Conservation (phyloP, 2,888 invertebrate genomes). For the Alloplasta piceator region DNA sequence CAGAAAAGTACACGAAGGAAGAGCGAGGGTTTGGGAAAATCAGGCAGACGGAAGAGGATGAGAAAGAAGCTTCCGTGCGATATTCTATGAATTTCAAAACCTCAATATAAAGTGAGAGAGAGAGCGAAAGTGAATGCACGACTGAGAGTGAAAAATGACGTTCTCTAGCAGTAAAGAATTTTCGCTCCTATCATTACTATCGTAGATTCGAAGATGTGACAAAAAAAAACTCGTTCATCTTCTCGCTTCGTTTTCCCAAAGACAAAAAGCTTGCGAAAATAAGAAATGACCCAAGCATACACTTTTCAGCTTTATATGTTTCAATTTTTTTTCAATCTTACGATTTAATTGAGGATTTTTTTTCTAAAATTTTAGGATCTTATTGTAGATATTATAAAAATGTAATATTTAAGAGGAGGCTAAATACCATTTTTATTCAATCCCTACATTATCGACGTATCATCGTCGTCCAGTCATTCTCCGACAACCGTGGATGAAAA, state of each 20-base stretch:
- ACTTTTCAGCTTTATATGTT: conserved; percentile 3
- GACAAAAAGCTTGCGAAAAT: not conserved
- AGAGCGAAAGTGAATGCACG: conserved; percentile 5
- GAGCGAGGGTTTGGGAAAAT: not conserved
- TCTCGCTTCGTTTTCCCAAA: not conserved
- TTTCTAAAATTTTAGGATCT: too few relatives aligned
- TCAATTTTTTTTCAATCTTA: too few relatives aligned
- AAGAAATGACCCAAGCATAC: not conserved
- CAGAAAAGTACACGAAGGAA: conserved; percentile 7
- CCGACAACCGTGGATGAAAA: too few relatives aligned
- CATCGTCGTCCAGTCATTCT: too few relatives aligned
- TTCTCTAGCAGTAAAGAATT: not conserved
- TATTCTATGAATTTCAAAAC: conserved; percentile 61
- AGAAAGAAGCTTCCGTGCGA: conserved; percentile 29
- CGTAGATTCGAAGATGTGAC: conserved; percentile 7
- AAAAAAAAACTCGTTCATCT: conserved; percentile 29
- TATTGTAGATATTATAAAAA: too few relatives aligned
- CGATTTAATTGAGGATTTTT: too few relatives aligned
- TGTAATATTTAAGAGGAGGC: too few relatives aligned
- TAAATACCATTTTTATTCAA: too few relatives aligned
- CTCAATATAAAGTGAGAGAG: conserved; percentile 4
- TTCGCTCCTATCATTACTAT: conserved; percentile 1
- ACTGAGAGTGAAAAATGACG: conserved; percentile 16
- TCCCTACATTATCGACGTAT: too few relatives aligned
- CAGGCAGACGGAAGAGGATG: not conserved